These are phyloP conservation scores for Montipora cactus DNA, from an alignment of 64 coral and sea anemone species.

Conservation along the genomic window DNA sequence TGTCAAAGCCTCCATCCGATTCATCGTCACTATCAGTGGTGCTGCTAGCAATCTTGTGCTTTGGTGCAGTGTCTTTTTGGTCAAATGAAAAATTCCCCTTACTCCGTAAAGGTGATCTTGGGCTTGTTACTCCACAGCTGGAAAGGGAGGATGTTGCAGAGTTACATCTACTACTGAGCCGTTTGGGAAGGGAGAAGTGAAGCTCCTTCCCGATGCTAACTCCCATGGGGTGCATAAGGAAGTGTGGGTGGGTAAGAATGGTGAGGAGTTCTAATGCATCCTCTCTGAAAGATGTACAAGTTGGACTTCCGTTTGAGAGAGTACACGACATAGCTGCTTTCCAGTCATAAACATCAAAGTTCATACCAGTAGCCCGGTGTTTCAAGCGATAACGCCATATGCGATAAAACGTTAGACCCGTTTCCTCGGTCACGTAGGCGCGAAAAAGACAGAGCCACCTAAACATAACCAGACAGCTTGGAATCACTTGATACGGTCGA, in stretches of 20 bases:
- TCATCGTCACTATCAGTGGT: constrained; percentile 85
- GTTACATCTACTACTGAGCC: constrained; percentile 13
- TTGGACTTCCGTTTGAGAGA: constrained; percentile 82
- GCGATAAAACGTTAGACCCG: constrained; percentile 91
- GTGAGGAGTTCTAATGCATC: constrained; percentile 86
- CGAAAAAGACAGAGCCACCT: constrained; percentile 89
- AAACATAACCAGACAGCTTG: constrained; percentile 89
- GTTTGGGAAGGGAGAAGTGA: constrained; percentile 8
- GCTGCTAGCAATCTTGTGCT: constrained; percentile 45
- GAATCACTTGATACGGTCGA: constrained; percentile 94
- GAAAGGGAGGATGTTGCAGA: constrained; percentile 14
- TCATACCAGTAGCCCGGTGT: constrained; percentile 78
- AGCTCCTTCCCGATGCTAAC: constrained; percentile 19
- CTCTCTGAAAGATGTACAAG: constrained; percentile 64
- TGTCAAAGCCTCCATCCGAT: constrained; percentile 76
- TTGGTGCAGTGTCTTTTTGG: neutral
- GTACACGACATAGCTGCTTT: constrained; percentile 96
- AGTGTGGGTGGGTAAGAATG: constrained; percentile 86
- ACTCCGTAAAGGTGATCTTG: constrained; percentile 28
- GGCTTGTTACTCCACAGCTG: constrained; percentile 33
- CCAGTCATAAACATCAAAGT: constrained; percentile 97
- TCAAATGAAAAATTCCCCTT: constrained; percentile 40
- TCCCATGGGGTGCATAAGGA: constrained; percentile 94
- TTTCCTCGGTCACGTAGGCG: constrained; percentile 72
- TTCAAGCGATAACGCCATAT: constrained; percentile 91